A percentile compares a stretch with the other conserved stretches of the same genome.
phyloP scores from a whole-genome alignment of 2,797 vertebrate genomes.

The Pseudochirops corinnae region DNA sequence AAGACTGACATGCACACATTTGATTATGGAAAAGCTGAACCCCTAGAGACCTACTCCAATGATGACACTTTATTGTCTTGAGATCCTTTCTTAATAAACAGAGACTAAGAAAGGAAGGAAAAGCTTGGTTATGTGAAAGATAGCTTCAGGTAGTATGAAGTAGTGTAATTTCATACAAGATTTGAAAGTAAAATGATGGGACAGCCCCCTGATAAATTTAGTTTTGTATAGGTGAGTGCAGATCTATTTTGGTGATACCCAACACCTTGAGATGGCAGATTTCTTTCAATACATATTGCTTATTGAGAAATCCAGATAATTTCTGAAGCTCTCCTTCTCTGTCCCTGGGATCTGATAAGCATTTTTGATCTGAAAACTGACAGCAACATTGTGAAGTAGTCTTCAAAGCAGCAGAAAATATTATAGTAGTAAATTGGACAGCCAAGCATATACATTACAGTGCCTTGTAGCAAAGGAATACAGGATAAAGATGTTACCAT shows the following conservation, averaged over 20 bases:
- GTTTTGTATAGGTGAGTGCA: not conserved
- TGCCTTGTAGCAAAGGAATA: not conserved
- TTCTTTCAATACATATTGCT: not conserved
- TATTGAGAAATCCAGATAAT: not conserved
- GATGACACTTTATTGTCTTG: not conserved
- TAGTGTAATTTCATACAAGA: not conserved
- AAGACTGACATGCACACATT: not conserved
- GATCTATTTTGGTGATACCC: not conserved
- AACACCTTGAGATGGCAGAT: not conserved
- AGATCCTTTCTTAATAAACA: not conserved
- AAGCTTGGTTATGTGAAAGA: not conserved
- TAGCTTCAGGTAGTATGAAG: not conserved
- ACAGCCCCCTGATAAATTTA: not conserved
- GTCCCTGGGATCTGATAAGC: not conserved
- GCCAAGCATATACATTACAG: not conserved
- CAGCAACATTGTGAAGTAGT: not conserved
- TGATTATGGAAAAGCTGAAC: not conserved
- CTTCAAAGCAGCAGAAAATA: constrained; percentile 31
- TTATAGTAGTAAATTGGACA: not conserved
- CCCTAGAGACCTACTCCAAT: not conserved
- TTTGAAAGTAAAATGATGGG: not conserved
- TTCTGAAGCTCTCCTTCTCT: not conserved
- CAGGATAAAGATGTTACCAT: constrained; percentile 12
- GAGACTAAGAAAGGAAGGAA: not conserved
- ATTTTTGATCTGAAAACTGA: too few relatives aligned